Percentiles rank a stretch among this genome's conserved stretches.
Conservation (phyloP, 2,888 invertebrate genomes). For the Cryptus viduatorius region DNA sequence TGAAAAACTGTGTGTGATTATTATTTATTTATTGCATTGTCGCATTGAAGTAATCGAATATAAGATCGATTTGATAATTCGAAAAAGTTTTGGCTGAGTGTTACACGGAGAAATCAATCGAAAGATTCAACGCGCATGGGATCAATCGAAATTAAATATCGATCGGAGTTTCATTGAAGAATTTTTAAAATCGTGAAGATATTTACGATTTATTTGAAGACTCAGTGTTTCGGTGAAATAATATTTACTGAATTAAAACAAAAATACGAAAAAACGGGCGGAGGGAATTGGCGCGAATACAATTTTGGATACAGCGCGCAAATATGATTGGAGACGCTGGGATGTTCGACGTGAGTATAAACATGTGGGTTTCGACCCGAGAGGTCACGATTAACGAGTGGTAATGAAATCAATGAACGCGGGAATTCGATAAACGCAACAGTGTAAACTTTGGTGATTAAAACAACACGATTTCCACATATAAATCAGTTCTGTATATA, state of each 20-base stretch:
- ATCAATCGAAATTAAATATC: constrained; percentile 1
- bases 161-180: not conserved
- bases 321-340: constrained; percentile 81
- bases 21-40: not conserved
- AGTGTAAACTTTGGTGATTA: constrained; percentile 40
- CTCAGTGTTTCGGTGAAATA: constrained; percentile 2
- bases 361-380: constrained; percentile 44
- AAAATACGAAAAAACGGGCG: not conserved
- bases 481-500: not conserved
- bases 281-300: not conserved
- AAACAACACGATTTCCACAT: constrained; percentile 7
- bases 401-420: constrained; percentile 58
- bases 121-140: not conserved
- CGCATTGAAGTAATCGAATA: not conserved
- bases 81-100: not conserved
- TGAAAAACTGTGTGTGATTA: not conserved
- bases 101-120: not conserved
- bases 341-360: constrained; percentile 81
- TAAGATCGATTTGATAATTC: not conserved
- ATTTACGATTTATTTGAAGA: constrained; percentile 27
- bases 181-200: not conserved
- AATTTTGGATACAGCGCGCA: not conserved
- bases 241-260: constrained; percentile 38
- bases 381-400: constrained; percentile 61
- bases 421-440: constrained; percentile 43